Base-by-base conservation (phyloP, 2,797 vertebrate species). In the Pagetopsis macropterus region DNA sequence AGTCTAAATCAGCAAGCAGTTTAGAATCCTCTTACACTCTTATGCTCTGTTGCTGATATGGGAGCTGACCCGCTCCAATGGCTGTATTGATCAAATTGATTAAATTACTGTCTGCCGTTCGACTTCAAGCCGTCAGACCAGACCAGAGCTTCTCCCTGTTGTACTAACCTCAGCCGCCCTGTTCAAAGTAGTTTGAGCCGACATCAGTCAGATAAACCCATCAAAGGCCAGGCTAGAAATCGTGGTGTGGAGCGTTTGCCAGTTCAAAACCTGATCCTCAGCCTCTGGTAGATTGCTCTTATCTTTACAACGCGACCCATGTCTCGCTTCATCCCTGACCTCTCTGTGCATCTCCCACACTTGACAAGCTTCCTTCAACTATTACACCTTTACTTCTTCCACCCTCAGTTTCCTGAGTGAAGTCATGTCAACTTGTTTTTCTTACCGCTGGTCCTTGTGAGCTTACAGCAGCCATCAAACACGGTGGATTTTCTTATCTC, bases 221-320 rank as follows among this genome's bases (percentile, higher is more conserved):
- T 86, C 85, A 87, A 84, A 90, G 72, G 31, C 72, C 48, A 49
- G 73, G 19, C 76, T 75, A 46, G 52, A 69, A 74, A 71, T 83
- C 19, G 65, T 46, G 21, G 67, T 58, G 55, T 52, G 70, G 49
- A 81, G 68, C 67, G 76, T 85, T 87, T 79, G 82, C 73, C 72
- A 76, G 84, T 88, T 88, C 63, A 81, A 91, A 87, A 83, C 66
- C 67, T 72, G 79, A 83, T 84, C 65, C 60, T 78, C 74, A 44
- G 72, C 70, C 66, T 75, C 46, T 76, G 67, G 59, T 73, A 52
- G 65, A 78, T 79, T 84, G 27, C 54, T 85, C 73, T 78, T 44
- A 72, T 83, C 75, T 51, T 5, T 3, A 75, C 61, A 16, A 68
- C 5, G 3, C 73, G 69, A 84, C 76, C 78, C 63, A 50, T 50